Conservation (phyloP, 2,888 invertebrate species). For the Lasius platythorax region DNA sequence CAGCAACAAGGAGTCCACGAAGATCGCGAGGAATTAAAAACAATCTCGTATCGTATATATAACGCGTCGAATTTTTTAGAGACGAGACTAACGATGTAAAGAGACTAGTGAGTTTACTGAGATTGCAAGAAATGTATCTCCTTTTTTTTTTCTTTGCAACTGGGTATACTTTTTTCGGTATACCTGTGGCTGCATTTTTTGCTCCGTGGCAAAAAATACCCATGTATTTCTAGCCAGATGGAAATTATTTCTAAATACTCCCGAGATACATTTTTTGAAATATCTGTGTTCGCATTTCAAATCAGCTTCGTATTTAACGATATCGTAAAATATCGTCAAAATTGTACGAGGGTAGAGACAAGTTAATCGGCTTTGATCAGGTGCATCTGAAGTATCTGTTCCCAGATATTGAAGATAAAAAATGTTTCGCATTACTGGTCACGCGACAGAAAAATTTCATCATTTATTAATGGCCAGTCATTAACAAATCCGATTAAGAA, state of each 20-base stretch:
- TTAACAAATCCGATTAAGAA: slow-evolving; percentile 62
- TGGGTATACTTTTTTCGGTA: not conserved
- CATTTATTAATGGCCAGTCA: slow-evolving; percentile 71
- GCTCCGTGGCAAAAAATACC: not conserved
- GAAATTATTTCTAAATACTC: slow-evolving; percentile 2
- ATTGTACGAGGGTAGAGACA: not conserved
- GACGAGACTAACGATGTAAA: slow-evolving; percentile 24
- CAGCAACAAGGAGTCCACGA: slow-evolving; percentile 83
- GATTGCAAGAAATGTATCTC: not conserved
- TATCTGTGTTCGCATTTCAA: not conserved
- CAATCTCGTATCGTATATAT: not conserved
- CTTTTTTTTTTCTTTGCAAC: not conserved
- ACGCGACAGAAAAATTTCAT: slow-evolving; percentile 4
- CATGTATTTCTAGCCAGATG: not conserved
- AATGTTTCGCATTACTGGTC: slow-evolving; percentile 14
- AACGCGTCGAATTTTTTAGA: slow-evolving; percentile 12
- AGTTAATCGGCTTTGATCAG: not conserved
- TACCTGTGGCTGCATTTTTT: not conserved
- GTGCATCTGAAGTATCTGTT: slow-evolving; percentile 12
- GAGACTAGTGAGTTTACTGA: slow-evolving; percentile 1
- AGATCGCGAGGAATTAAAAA: slow-evolving; percentile 76
- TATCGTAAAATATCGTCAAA: slow-evolving; percentile 5
- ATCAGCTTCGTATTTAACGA: not conserved
- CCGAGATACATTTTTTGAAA: not conserved
- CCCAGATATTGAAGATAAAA: not conserved